phyloP scores from a whole-genome alignment of 2,113 vertebrate genomes.

The Arizona elegans region DNA sequence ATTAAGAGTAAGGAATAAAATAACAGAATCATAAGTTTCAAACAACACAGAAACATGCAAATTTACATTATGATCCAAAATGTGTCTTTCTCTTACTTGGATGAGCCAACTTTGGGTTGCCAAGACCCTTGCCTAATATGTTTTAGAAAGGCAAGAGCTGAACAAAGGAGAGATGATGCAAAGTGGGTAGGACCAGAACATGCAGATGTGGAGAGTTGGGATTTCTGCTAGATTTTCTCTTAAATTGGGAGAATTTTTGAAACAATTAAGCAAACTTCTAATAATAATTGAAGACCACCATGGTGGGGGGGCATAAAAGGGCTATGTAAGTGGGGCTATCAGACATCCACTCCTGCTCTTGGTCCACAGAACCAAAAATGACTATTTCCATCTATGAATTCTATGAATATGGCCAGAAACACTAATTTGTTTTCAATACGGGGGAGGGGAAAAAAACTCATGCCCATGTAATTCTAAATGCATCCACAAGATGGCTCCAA shows the following conservation, averaged over 20 bases:
- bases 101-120: neutral
- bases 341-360: neutral
- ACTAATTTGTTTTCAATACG: neutral
- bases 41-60: neutral
- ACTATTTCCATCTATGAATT: neutral
- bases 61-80: neutral
- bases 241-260: neutral
- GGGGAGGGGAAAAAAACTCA: neutral
- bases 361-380: neutral
- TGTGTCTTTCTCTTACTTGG: neutral
- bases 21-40: neutral
- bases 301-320: neutral
- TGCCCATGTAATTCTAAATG: conserved; percentile 37
- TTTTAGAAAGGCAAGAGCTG: neutral
- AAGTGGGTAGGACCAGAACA: neutral
- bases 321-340: neutral
- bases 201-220: neutral
- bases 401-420: neutral
- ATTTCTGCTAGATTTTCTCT: neutral
- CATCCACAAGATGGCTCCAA: conserved; percentile 76
- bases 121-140: neutral
- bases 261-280: neutral
- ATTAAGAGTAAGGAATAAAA: neutral
- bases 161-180: neutral
- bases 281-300: neutral